phyloP scores from a whole-genome alignment of 1,140 invertebrate genomes.

The Anastrepha obliqua region DNA sequence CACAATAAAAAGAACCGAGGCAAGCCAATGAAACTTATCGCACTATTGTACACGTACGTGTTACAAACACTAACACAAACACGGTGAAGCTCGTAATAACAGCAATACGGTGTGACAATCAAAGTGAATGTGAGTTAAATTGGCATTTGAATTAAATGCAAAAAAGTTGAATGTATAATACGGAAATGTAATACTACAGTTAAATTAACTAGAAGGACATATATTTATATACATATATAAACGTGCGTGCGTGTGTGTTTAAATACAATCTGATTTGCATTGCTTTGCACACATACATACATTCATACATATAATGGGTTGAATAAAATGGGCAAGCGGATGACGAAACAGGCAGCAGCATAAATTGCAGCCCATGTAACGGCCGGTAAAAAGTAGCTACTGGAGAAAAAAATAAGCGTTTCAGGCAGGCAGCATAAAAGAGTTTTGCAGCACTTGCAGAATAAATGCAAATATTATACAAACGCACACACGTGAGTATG shows the following conservation, averaged over 20 bases:
- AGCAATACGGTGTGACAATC: constrained; percentile 22
- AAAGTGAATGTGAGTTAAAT: constrained; percentile 50
- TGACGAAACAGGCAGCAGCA: background rate
- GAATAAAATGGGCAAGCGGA: constrained; percentile 13
- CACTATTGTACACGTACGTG: background rate
- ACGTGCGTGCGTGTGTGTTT: background rate
- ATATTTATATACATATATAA: background rate
- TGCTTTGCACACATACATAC: background rate
- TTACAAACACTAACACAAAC: background rate
- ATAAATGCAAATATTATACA: background rate
- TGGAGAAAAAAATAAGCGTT: background rate
- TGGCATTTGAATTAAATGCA: constrained; percentile 47
- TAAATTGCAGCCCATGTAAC: constrained; percentile 22
- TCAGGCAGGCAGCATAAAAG: background rate
- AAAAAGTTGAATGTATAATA: constrained; percentile 21
- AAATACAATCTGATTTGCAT: background rate
- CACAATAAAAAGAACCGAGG: constrained; percentile 11
- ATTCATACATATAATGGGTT: background rate
- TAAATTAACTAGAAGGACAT: constrained; percentile 19
- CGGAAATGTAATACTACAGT: constrained; percentile 37
- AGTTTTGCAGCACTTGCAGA: background rate
- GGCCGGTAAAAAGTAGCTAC: background rate
- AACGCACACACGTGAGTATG: background rate
- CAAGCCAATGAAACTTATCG: background rate
- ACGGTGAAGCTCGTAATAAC: background rate